These are phyloP conservation scores for Aphidius gifuensis DNA, from an alignment of 1,140 invertebrate genomes.

Conservation along the genomic window DNA sequence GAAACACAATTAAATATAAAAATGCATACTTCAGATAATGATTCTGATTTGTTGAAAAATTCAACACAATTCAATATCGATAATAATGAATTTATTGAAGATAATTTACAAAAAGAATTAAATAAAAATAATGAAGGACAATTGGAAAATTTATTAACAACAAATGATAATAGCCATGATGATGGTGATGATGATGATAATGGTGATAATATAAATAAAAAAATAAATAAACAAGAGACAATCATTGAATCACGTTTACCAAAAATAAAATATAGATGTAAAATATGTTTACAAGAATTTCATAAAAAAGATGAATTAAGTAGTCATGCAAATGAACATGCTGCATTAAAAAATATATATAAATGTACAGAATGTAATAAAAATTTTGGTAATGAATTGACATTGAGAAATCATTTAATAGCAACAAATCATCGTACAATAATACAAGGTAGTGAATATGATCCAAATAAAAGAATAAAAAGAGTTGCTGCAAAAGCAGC, in stretches of 20 bases:
- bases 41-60: no score
- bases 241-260: background rate
- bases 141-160: no score
- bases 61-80: no score
- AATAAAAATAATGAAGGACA: conserved; percentile 6
- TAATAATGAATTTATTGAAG: conserved; percentile 21
- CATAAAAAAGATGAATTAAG: conserved; percentile 38
- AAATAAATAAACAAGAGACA: no score
- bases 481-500: conserved; percentile 50
- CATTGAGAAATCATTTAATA: conserved; percentile 49
- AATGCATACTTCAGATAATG: no score
- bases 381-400: conserved; percentile 47
- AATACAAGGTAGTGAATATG: conserved; percentile 46
- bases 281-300: conserved; percentile 43
- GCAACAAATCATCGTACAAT: conserved; percentile 50
- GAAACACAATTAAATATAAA: no score
- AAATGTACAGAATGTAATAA: conserved; percentile 50
- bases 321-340: conserved; percentile 43
- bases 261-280: conserved; percentile 31
- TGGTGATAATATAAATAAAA: no score
- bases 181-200: no score
- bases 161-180: no score
- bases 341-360: conserved; percentile 35
- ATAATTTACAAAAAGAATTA: conserved; percentile 4
- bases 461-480: conserved; percentile 51